Percentiles rank a stretch among this genome's conserved stretches.
Conservation (phyloP, 2,113 vertebrate genomes). For the Neolamprologus caudopunctatus region DNA sequence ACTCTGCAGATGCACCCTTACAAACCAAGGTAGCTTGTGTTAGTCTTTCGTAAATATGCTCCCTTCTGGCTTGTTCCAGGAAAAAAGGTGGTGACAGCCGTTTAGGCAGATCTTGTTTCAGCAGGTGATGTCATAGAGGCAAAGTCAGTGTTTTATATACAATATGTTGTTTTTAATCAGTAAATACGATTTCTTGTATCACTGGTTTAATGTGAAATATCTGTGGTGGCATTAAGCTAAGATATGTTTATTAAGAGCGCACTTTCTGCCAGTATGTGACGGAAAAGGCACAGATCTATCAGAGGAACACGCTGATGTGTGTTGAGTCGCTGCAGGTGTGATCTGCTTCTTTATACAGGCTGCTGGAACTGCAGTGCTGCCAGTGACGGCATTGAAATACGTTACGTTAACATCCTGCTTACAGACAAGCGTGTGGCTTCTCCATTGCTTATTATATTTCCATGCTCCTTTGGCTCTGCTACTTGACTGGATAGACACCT, state of each 20-base stretch:
- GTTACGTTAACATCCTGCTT: conserved; percentile 15
- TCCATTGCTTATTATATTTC: background rate
- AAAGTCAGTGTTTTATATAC: background rate
- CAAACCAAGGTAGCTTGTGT: background rate
- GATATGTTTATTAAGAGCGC: background rate
- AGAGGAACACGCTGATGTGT: background rate
- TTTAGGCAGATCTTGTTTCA: background rate
- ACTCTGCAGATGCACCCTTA: background rate
- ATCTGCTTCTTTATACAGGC: background rate
- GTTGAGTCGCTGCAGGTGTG: background rate
- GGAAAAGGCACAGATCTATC: background rate
- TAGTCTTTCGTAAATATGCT: background rate
- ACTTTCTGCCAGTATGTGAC: background rate
- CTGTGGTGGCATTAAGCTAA: background rate
- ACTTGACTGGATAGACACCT: background rate
- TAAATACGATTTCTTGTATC: background rate
- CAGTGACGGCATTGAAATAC: background rate
- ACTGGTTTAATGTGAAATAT: background rate
- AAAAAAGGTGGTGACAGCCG: background rate
- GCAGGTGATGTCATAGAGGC: background rate
- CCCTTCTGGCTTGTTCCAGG: background rate
- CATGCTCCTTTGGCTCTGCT: background rate
- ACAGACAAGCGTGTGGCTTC: background rate
- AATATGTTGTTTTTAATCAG: background rate
- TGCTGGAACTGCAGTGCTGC: background rate